Evolutionary conservation across 2,797 vertebrate species (phyloP).

Genomic region (Myiothlypis coronata): DNA sequence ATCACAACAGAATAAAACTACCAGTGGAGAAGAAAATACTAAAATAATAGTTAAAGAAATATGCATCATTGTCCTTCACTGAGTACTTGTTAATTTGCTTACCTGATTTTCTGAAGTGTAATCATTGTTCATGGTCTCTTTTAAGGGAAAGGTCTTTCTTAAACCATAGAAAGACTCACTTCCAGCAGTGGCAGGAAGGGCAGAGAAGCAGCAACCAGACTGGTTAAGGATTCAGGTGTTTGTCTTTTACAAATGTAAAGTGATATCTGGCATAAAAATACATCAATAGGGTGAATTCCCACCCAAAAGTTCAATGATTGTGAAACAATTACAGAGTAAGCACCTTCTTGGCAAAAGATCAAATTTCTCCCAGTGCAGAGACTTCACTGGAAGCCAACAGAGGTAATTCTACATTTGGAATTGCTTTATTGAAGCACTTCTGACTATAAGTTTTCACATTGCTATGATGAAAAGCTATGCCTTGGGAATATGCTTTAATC

Average conservation of each 20-base stretch:
- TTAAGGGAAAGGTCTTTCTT: neutral
- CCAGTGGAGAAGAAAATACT: neutral
- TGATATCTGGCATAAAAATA: neutral
- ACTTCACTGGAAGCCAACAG: neutral
- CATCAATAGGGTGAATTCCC: neutral
- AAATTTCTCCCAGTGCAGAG: neutral
- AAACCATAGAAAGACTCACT: neutral
- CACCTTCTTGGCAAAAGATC: neutral
- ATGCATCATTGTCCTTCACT: neutral
- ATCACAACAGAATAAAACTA: neutral
- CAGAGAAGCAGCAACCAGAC: neutral
- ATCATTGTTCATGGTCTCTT: neutral
- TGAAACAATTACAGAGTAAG: neutral
- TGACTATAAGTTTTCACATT: neutral
- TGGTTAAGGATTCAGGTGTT: neutral
- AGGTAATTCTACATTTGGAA: neutral
- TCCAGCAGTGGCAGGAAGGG: neutral
- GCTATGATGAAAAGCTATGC: neutral
- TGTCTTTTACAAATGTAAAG: neutral
- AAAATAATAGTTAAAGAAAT: neutral
- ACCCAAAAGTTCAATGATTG: neutral
- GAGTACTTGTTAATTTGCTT: neutral
- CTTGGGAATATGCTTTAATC: neutral
- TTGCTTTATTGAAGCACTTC: neutral
- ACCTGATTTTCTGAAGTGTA: neutral